A percentile compares a stretch with the other conserved stretches of the same genome.
phyloP scores from a whole-genome alignment of 64 coral and sea anemone species.

The Montipora efflorescens region DNA sequence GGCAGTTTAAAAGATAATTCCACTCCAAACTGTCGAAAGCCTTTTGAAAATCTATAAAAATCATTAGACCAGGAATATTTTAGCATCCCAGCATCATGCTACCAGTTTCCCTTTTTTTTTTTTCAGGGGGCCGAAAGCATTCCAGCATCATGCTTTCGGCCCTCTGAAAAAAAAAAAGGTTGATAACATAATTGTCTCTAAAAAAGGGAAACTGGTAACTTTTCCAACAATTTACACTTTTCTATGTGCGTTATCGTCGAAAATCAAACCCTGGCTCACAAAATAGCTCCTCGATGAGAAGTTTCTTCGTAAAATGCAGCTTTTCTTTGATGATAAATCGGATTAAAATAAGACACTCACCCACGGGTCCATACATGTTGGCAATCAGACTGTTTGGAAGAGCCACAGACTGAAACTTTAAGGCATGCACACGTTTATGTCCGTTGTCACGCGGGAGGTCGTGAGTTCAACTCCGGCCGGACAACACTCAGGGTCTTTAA shows the following conservation, averaged over 20 bases:
- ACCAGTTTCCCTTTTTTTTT: too few species aligned
- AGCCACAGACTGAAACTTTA: constrained; percentile 9
- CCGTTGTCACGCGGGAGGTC: neutral
- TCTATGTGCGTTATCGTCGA: too few species aligned
- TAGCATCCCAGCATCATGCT: too few species aligned
- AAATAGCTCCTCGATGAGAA: neutral
- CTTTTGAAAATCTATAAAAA: too few species aligned
- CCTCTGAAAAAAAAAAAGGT: neutral
- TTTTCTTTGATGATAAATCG: neutral
- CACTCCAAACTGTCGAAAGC: too few species aligned
- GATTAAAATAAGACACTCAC: neutral
- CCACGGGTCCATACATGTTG: constrained; percentile 2
- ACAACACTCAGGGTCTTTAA: too few species aligned
- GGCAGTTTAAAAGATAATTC: too few species aligned
- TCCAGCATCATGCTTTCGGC: constrained; percentile 15
- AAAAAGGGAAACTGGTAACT: neutral
- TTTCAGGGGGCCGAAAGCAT: neutral
- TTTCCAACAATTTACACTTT: too few species aligned
- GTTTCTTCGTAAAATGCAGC: neutral
- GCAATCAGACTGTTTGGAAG: neutral
- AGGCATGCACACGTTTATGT: neutral
- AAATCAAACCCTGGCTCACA: neutral
- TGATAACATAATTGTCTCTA: neutral
- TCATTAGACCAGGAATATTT: too few species aligned
- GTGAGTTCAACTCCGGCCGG: too few species aligned